Evolutionary conservation across 2,113 vertebrate species (phyloP).

Genomic region (Athene noctua): DNA sequence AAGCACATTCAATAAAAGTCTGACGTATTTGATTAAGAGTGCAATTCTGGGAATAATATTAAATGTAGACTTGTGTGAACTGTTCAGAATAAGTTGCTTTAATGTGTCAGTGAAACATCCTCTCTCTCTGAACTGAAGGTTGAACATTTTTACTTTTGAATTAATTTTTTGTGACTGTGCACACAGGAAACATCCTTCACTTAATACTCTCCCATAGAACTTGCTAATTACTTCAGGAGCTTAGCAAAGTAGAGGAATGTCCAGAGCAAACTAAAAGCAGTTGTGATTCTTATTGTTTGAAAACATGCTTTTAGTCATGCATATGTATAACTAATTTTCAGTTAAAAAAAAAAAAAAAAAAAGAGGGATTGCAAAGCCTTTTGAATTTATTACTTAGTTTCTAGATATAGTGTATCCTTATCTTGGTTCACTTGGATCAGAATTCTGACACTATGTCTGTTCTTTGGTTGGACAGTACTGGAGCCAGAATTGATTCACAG

Average conservation of each 20-base stretch:
- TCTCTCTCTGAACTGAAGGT: background rate
- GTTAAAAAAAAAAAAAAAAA: background rate
- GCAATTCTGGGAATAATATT: background rate
- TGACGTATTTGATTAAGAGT: background rate
- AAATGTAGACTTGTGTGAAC: background rate
- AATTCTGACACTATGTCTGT: background rate
- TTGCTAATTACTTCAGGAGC: background rate
- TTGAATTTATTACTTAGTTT: background rate
- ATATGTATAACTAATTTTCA: rapidly evolving
- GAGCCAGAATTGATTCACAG: background rate
- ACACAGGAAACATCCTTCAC: background rate
- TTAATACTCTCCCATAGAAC: background rate
- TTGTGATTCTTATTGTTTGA: background rate
- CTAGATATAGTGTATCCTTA: background rate
- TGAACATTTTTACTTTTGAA: background rate
- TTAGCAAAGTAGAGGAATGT: background rate
- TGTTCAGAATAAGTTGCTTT: background rate
- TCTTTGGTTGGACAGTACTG: background rate
- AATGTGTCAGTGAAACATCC: background rate
- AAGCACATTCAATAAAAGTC: background rate
- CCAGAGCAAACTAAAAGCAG: background rate
- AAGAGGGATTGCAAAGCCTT: background rate
- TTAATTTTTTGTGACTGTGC: background rate
- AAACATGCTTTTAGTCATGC: background rate
- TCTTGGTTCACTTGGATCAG: background rate